Conservation (phyloP, 1,140 invertebrate genomes). For the Trichonephila clavata region DNA sequence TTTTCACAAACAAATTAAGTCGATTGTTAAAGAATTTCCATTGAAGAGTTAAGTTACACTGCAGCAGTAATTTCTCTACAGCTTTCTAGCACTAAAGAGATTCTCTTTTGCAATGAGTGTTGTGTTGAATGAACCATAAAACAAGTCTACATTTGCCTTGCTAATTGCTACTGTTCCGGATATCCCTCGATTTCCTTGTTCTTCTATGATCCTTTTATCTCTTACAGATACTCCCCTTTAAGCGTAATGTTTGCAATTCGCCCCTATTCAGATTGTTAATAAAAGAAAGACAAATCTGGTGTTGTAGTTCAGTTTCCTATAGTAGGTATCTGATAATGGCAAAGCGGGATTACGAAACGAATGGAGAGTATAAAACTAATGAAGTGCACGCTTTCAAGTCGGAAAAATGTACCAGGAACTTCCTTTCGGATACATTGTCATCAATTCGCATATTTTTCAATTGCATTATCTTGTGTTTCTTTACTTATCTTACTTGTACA, state of each 20-base stretch:
- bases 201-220: conserved; percentile 51
- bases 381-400: conserved; percentile 20
- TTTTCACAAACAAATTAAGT: not conserved
- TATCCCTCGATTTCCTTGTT: conserved; percentile 63
- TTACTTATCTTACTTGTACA: not conserved
- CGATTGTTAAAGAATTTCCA: conserved; percentile 22
- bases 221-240: conserved; percentile 13
- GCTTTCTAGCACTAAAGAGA: not conserved
- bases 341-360: conserved; percentile 9
- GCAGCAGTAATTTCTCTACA: not conserved
- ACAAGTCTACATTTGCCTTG: conserved; percentile 62
- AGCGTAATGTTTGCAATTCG: conserved; percentile 60
- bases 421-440: conserved; percentile 18
- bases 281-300: conserved; percentile 59
- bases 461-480: conserved; percentile 30
- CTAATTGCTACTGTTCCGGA: conserved; percentile 50
- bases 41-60: not conserved
- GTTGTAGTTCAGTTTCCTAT: conserved; percentile 42
- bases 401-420: conserved; percentile 10
- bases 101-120: conserved; percentile 23
- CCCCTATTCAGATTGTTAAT: conserved; percentile 60
- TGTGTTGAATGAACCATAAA: conserved; percentile 52
- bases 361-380: conserved; percentile 27
- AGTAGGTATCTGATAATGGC: conserved; percentile 52
- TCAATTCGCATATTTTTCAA: conserved; percentile 31